Evolutionary conservation across 2,888 invertebrate species (phyloP), one percentile per base, ranked within the genome.

Genomic region (Chymomyza fuscimana): DNA sequence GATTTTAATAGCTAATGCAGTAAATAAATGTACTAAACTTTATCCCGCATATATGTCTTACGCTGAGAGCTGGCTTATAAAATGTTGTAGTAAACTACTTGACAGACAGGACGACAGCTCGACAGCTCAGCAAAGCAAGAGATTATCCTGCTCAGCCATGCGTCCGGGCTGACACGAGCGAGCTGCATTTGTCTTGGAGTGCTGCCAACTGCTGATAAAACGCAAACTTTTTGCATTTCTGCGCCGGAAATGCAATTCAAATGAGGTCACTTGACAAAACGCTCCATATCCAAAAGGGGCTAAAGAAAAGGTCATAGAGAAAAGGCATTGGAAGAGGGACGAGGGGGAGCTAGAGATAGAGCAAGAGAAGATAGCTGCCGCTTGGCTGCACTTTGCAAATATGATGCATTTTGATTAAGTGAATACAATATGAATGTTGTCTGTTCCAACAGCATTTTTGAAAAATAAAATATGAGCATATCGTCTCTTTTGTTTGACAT

Each of bases 371-470:
- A 46, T 65, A 58, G 58, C 65, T 46, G 65, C 58, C 61, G 60
- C 63, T 64, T 22, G 52, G 66, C 63, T 59, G 68, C 71, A 69
- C 58, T 66, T 54, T 59, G 62, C 66, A 70, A 67, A 67, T 79
- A 76, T 78, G 74, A 70, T 83, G 86, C 86, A 80, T 76, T 65
- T 74, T 86, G 82, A 88, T 88, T 86, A 76, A 84, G 76, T 77
- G 80, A 70, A 72, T 74, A 76, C 84, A 73, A 86, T 76, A 76
- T 75, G 73, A 79, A 74, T 79, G 69, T 72, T 74, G 76, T 76
- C 86, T 81, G 70, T 7, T 16, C 67, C 72, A 77, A 69, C 58
- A 69, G 16, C 54, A 54, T 50, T 46, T 46, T 12, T 12, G 10
- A 2, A 46, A 12, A 46, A 46, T 32, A 40, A 62, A 66, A 63